phyloP scores from a whole-genome alignment of 2,113 vertebrate species.

The Thomomys bottae region DNA sequence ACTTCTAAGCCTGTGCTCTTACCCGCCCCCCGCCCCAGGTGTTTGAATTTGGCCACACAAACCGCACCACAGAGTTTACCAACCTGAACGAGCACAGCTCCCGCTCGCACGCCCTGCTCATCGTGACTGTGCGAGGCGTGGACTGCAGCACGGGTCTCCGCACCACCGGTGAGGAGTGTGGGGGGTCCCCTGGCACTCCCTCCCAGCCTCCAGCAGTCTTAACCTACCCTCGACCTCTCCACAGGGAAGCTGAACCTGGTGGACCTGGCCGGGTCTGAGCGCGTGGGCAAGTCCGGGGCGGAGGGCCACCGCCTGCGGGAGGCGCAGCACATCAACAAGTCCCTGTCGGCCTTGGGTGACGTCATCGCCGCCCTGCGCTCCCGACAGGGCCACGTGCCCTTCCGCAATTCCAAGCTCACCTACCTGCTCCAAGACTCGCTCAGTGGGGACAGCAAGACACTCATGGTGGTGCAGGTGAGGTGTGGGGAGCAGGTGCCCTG shows the following conservation, averaged over 20 bases:
- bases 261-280: slow-evolving; percentile 96
- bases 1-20: neutral
- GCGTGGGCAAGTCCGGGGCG: slow-evolving; percentile 93
- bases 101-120: slow-evolving; percentile 95
- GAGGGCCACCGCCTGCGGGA: slow-evolving; percentile 95
- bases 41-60: slow-evolving; percentile 92
- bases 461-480: slow-evolving; percentile 97
- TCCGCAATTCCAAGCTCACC: slow-evolving; percentile 98
- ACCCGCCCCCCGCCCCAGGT: slow-evolving; percentile 91
- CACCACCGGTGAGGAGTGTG: slow-evolving; percentile 87
- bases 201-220: neutral
- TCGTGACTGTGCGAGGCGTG: slow-evolving; percentile 90
- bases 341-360: slow-evolving; percentile 93
- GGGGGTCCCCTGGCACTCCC: rapidly evolving
- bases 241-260: slow-evolving; percentile 97
- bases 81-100: slow-evolving; percentile 97
- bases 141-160: slow-evolving; percentile 92
- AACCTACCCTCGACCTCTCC: neutral
- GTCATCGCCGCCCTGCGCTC: slow-evolving; percentile 95
- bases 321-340: slow-evolving; percentile 98
- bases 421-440: slow-evolving; percentile 98
- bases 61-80: slow-evolving; percentile 94
- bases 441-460: slow-evolving; percentile 96
- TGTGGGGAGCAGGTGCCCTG: neutral
- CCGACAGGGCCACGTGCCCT: slow-evolving; percentile 94